Percentiles rank a stretch among this genome's conserved stretches.
These are phyloP conservation scores for Falco cherrug DNA, from an alignment of 2,797 vertebrate species.

Conservation along the genomic window DNA sequence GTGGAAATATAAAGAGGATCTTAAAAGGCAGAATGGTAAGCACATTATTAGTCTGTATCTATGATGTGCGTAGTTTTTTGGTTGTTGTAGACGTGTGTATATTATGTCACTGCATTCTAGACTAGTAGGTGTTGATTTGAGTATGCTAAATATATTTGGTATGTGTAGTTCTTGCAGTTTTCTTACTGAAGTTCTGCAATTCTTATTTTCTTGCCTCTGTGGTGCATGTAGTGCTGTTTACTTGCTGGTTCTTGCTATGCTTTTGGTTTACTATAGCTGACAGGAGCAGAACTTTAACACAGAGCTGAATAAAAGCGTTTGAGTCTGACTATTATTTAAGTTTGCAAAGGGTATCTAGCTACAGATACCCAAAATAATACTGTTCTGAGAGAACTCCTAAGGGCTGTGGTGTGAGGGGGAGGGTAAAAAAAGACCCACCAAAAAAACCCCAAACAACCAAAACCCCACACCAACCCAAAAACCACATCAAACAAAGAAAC, in stretches of 20 bases:
- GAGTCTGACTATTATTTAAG: background rate
- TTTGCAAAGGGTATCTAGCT: background rate
- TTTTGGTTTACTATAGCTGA: background rate
- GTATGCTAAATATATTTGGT: background rate
- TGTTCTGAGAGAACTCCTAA: background rate
- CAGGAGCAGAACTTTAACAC: background rate
- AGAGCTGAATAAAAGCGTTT: background rate
- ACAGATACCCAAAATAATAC: background rate
- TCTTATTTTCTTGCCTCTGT: background rate
- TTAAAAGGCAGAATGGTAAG: conserved; percentile 85
- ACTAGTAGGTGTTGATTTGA: background rate
- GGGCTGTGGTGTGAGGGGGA: background rate
- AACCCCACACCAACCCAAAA: background rate
- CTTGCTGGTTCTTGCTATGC: background rate
- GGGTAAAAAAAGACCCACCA: background rate
- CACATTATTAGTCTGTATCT: background rate
- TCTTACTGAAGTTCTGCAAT: background rate
- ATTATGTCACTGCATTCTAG: accelerated
- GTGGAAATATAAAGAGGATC: conserved; percentile 86
- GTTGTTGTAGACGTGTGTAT: background rate
- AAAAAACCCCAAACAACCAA: background rate
- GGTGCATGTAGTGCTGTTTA: background rate
- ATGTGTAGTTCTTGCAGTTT: background rate
- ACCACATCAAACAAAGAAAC: background rate
- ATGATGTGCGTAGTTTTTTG: accelerated